phyloP scores from a whole-genome alignment of 2,113 vertebrate species.

The Pitta sordida region DNA sequence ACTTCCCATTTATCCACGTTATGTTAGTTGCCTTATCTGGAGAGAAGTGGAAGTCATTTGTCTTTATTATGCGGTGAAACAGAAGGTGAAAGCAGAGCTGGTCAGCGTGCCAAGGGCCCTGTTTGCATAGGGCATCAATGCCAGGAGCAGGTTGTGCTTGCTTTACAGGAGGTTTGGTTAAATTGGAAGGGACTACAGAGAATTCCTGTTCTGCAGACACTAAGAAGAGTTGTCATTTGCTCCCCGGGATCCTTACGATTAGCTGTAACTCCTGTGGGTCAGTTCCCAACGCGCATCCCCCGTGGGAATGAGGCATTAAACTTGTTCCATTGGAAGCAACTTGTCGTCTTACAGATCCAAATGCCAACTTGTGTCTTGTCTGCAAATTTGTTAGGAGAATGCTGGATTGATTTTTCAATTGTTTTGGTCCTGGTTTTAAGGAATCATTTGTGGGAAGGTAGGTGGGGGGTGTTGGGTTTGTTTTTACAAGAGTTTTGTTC shows the following conservation, averaged over 20 bases:
- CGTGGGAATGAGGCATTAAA: conserved; percentile 42
- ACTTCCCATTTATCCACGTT: conserved; percentile 67
- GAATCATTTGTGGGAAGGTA: not conserved
- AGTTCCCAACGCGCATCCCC: not conserved
- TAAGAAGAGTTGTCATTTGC: not conserved
- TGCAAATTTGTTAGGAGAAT: conserved; percentile 6
- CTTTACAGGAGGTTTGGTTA: conserved; percentile 1
- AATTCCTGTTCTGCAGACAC: not conserved
- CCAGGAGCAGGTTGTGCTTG: conserved; percentile 4
- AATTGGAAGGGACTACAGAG: conserved; percentile 48
- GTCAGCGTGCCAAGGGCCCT: not conserved
- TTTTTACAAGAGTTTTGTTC: not conserved
- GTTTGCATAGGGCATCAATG: not conserved
- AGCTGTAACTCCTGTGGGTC: conserved; percentile 11
- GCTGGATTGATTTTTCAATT: not conserved
- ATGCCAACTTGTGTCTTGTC: not conserved
- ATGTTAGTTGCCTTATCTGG: conserved; percentile 71
- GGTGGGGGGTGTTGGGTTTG: not conserved
- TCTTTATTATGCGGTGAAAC: conserved; percentile 18
- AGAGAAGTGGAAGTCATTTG: conserved; percentile 48
- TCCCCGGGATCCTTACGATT: not conserved
- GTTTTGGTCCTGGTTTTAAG: not conserved
- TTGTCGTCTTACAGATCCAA: not conserved
- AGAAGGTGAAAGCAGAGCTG: conserved; percentile 48
- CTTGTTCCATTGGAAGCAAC: not conserved